phyloP scores from a whole-genome alignment of 2,888 invertebrate species.

The Apodemia zela region DNA sequence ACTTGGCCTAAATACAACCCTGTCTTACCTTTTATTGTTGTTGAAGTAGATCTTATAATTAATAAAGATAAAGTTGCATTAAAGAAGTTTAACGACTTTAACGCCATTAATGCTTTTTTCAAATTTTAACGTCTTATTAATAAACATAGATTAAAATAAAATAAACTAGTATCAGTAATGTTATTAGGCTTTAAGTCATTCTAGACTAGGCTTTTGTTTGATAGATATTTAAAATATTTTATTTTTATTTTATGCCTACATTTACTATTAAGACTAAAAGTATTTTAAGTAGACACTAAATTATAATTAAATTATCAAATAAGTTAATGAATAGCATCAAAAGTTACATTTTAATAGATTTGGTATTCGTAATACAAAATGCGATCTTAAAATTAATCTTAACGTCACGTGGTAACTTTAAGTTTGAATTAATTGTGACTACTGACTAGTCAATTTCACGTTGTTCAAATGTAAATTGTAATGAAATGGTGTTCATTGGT shows the following conservation, averaged over 20 bases:
- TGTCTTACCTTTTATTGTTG: conserved; percentile 26
- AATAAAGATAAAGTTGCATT: background rate
- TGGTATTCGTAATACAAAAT: background rate
- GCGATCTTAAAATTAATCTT: conserved; percentile 2
- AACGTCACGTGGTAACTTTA: background rate
- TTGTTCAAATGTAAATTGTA: too few species aligned
- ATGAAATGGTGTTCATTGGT: too few species aligned
- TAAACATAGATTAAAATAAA: too few species aligned
- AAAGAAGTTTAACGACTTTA: background rate
- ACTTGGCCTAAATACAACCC: conserved; percentile 59
- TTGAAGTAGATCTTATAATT: conserved; percentile 27
- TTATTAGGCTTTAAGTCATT: too few species aligned
- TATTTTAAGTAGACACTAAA: too few species aligned
- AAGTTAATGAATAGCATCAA: background rate
- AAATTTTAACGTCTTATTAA: too few species aligned
- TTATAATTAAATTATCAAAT: too few species aligned
- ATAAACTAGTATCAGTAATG: too few species aligned
- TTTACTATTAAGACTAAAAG: too few species aligned
- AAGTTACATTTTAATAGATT: conserved; percentile 7
- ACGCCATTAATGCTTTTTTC: background rate
- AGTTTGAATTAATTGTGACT: background rate
- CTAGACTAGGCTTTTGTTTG: too few species aligned
- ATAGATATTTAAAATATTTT: too few species aligned
- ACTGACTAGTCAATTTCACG: background rate
- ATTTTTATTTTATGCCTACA: too few species aligned